These are phyloP conservation scores for Drosophila chauvacae DNA, from an alignment of 1,140 invertebrate genomes.

Conservation along the genomic window DNA sequence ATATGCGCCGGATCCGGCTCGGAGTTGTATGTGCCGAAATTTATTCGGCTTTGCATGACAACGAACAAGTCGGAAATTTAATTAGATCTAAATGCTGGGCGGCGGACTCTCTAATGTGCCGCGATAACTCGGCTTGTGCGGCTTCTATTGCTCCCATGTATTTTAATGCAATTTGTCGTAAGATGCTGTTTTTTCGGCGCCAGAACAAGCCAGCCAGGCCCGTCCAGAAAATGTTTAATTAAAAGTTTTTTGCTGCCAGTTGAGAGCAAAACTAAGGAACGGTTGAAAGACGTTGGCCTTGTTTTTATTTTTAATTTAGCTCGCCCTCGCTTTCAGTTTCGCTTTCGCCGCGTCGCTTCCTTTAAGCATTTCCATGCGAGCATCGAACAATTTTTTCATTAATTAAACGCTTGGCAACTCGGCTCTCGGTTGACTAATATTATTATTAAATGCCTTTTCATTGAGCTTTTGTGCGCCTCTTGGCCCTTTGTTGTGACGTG, in stretches of 20 bases:
- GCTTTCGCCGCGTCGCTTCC: constrained; percentile 3
- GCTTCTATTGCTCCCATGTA: constrained; percentile 25
- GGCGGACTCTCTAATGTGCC: constrained; percentile 66
- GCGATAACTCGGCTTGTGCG: constrained; percentile 20
- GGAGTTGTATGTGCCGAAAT: constrained; percentile 39
- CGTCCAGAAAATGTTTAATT: constrained; percentile 80
- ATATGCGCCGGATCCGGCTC: constrained; percentile 12
- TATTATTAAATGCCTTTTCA: constrained; percentile 74
- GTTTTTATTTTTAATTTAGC: constrained; percentile 26
- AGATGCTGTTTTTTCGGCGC: constrained; percentile 50
- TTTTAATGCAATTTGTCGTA: constrained; percentile 70
- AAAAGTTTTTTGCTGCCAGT: constrained; percentile 68
- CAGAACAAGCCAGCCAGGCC: constrained; percentile 22
- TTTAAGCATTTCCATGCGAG: constrained; percentile 32
- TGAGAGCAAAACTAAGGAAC: constrained; percentile 28
- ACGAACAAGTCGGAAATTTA: constrained; percentile 72
- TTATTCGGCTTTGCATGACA: constrained; percentile 76
- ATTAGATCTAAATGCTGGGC: constrained; percentile 78
- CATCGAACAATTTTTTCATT: constrained; percentile 37
- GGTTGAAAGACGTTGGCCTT: constrained; percentile 40
- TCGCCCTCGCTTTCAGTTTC: constrained; percentile 23
- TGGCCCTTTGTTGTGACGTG: constrained; percentile 55
- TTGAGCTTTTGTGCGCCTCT: constrained; percentile 29
- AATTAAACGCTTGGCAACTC: constrained; percentile 44
- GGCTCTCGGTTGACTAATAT: constrained; percentile 51